Percentiles rank a stretch among this genome's conserved stretches.
phyloP scores from a whole-genome alignment of 35 echinoderm and acorn worm genomes.

The Ptychodera flava region DNA sequence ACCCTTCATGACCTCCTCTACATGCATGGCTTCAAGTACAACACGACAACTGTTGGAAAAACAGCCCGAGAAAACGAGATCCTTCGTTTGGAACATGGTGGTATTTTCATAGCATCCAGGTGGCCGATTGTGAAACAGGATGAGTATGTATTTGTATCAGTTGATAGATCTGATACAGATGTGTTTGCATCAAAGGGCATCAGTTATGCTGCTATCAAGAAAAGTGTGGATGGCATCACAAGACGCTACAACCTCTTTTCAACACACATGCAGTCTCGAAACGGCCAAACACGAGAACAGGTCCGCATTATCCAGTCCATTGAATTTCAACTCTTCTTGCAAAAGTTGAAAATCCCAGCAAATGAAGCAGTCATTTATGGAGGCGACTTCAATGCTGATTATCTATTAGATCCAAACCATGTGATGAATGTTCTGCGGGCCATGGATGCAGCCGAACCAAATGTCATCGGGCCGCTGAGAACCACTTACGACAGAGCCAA shows the following conservation, averaged over 20 bases:
- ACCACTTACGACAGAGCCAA: background rate
- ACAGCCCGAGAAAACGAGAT: slow-evolving; percentile 1
- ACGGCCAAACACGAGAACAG: slow-evolving; percentile 15
- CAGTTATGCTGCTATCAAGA: slow-evolving; percentile 30
- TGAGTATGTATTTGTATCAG: background rate
- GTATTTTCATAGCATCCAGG: slow-evolving; percentile 43
- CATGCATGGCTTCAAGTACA: slow-evolving; percentile 34
- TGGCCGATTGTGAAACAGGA: slow-evolving; percentile 38
- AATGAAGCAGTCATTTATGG: slow-evolving; percentile 58
- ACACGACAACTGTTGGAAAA: slow-evolving; percentile 35
- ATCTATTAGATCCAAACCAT: background rate
- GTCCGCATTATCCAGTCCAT: slow-evolving; percentile 34
- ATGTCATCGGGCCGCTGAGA: background rate
- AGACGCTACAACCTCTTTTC: slow-evolving; percentile 49
- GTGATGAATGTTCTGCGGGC: background rate
- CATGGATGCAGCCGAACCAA: background rate
- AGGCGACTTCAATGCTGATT: slow-evolving; percentile 56
- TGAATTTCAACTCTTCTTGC: slow-evolving; percentile 55
- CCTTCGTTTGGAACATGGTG: slow-evolving; percentile 35
- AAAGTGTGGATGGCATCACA: slow-evolving; percentile 22
- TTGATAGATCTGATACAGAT: background rate
- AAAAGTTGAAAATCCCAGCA: slow-evolving; percentile 18
- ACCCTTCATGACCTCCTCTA: slow-evolving; percentile 22
- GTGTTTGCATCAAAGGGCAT: slow-evolving; percentile 45
- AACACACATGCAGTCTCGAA: slow-evolving; percentile 58